phyloP scores from a whole-genome alignment of 2,888 invertebrate genomes.

The Agelastica alni region DNA sequence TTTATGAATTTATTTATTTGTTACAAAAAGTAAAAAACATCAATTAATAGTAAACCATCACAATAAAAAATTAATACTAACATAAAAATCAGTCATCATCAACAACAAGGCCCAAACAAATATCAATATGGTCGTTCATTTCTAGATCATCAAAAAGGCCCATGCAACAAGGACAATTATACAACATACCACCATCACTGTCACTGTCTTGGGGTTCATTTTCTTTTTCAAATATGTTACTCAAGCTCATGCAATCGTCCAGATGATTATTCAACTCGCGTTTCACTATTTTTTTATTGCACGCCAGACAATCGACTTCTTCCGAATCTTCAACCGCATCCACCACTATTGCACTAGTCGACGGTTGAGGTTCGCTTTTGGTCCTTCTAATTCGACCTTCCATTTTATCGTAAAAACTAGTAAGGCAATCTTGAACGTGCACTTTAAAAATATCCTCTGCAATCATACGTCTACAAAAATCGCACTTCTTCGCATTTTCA shows the following conservation, averaged over 20 bases:
- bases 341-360: not conserved
- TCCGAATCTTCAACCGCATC: too few species aligned
- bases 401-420: slow-evolving; percentile 58
- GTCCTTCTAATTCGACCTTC: slow-evolving; percentile 44
- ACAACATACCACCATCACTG: slow-evolving; percentile 42
- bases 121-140: slow-evolving; percentile 67
- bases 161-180: slow-evolving; percentile 68
- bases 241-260: slow-evolving; percentile 54
- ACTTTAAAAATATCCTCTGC: slow-evolving; percentile 49
- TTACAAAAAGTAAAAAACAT: too few species aligned
- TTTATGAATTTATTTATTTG: too few species aligned
- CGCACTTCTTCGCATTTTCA: slow-evolving; percentile 53
- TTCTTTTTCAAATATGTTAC: slow-evolving; percentile 52
- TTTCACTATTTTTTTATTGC: slow-evolving; percentile 50
- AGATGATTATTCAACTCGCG: slow-evolving; percentile 54
- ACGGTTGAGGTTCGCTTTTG: not conserved
- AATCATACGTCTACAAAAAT: slow-evolving; percentile 57
- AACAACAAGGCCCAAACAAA: slow-evolving; percentile 47
- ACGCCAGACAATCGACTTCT: slow-evolving; percentile 54
- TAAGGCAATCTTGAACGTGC: slow-evolving; percentile 60
- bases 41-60: too few species aligned
- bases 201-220: slow-evolving; percentile 35
- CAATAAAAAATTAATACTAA: too few species aligned
- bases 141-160: slow-evolving; percentile 57
- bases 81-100: too few species aligned